Percentiles rank a stretch among this genome's conserved stretches.
Conservation (phyloP, 1,140 invertebrate genomes). For the Cydia strobilella region DNA sequence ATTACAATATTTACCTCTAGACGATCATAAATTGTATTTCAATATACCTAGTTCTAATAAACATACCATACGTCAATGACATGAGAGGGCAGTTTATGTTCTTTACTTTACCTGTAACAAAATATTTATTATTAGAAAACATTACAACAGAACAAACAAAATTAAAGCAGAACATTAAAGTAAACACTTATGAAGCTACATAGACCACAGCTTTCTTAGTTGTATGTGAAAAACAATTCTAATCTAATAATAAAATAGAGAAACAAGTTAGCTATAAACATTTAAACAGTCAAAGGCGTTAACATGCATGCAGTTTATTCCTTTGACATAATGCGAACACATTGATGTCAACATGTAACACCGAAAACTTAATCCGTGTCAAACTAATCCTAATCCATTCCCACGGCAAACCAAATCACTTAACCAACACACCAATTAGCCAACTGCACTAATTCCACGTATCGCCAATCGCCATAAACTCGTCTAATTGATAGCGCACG, state of each 20-base stretch:
- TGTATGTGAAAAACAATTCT: no score
- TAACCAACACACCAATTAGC: conserved; percentile 9
- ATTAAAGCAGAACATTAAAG: neutral
- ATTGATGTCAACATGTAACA: neutral
- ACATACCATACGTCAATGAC: neutral
- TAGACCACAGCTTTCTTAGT: no score
- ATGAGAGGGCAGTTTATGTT: neutral
- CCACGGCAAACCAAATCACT: conserved; percentile 2
- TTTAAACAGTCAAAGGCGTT: no score
- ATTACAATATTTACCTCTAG: no score
- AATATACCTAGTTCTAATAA: no score
- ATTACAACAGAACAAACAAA: no score
- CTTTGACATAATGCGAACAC: no score
- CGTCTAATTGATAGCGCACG: neutral
- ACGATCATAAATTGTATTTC: no score
- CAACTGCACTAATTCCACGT: conserved; percentile 16
- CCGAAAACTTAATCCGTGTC: neutral
- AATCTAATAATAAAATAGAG: no score
- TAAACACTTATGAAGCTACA: no score
- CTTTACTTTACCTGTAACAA: neutral
- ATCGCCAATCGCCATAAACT: conserved; percentile 17
- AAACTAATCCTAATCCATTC: conserved; percentile 15
- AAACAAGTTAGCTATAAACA: no score
- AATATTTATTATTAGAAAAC: neutral
- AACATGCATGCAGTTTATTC: no score